Evolutionary conservation across 2,888 invertebrate species (phyloP).

Genomic region (Apodemia duryi): DNA sequence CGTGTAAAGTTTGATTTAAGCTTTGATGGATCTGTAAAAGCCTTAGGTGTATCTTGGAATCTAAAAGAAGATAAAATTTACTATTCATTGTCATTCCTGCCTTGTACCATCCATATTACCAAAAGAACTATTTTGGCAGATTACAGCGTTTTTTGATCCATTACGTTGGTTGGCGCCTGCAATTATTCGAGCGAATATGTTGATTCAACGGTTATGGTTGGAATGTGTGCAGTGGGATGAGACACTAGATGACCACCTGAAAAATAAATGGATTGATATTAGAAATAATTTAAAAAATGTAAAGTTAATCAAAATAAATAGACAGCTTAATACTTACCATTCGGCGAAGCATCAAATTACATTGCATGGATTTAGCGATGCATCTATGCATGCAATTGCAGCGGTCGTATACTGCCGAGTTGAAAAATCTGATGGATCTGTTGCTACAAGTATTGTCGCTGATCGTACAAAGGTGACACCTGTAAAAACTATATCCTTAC

Average conservation of each 20-base stretch:
- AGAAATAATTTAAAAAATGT: background rate
- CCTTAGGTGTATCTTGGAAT: background rate
- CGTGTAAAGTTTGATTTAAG: background rate
- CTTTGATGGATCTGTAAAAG: background rate
- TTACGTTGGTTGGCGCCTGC: background rate
- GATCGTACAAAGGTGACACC: slow-evolving; percentile 22
- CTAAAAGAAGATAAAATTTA: background rate
- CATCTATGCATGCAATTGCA: slow-evolving; percentile 21
- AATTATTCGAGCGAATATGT: background rate
- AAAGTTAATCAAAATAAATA: no score
- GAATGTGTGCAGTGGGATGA: background rate
- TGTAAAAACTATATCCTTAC: slow-evolving; percentile 19
- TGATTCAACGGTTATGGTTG: background rate
- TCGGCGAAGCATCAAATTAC: no score
- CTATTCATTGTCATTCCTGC: background rate
- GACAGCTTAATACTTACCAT: no score
- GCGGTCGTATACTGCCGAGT: slow-evolving; percentile 21
- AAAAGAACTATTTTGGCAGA: background rate
- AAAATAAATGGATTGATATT: background rate
- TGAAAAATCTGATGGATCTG: slow-evolving; percentile 15
- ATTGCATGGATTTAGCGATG: slow-evolving; percentile 21
- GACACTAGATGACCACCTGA: background rate
- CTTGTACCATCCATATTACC: background rate
- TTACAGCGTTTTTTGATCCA: background rate
- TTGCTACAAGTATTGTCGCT: slow-evolving; percentile 15